Evolutionary conservation across 2,888 invertebrate species (phyloP).

Genomic region (Mylabris sibirica): DNA sequence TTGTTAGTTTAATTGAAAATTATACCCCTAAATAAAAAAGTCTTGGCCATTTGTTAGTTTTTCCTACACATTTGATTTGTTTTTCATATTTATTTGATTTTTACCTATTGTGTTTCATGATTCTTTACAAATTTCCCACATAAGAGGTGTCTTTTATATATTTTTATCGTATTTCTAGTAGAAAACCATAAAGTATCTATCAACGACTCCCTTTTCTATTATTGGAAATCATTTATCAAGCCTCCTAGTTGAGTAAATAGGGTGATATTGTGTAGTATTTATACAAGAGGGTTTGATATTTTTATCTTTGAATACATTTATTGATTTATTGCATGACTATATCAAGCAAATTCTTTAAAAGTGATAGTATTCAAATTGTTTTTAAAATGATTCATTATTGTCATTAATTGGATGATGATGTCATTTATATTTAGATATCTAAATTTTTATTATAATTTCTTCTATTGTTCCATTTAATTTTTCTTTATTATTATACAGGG

Average conservation of each 20-base stretch:
- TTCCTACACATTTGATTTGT: not conserved
- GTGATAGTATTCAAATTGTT: not conserved
- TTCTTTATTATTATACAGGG: no score
- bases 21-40: no score
- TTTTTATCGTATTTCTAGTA: not conserved
- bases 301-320: not conserved
- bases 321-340: no score
- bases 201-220: not conserved
- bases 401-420: slow-evolving; percentile 14
- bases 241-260: not conserved
- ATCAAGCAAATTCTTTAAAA: not conserved
- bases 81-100: no score
- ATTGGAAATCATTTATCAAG: not conserved
- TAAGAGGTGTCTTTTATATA: not conserved
- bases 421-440: not conserved
- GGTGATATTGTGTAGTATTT: not conserved
- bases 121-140: no score
- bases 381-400: slow-evolving; percentile 12
- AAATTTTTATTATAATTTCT: not conserved
- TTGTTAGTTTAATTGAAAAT: no score
- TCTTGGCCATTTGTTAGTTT: no score
- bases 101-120: not conserved
- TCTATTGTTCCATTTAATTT: not conserved
- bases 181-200: not conserved
- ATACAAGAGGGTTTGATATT: not conserved